Base-by-base conservation (phyloP, 64 coral and sea anemone genomes). In the Platygyra sinensis region DNA sequence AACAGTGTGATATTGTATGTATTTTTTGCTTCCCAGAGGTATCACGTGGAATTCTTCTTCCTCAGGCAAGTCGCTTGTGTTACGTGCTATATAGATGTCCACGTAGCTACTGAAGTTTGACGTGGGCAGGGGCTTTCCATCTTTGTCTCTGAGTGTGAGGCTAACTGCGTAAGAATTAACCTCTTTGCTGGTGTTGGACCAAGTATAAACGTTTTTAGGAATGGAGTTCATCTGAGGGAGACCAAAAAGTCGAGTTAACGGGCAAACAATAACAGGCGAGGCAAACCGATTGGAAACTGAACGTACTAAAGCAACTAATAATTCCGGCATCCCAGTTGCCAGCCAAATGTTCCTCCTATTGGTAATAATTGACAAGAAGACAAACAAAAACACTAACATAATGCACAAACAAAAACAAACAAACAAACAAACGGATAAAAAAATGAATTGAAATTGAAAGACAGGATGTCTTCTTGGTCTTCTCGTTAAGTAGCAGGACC, bases 121-220 rank as follows among this genome's bases (percentile, higher is more conserved):
- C 0, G 94, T 95, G 79, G 92, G 46, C 17, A 95, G 52, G 54
- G 77, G 67, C 5, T 88, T 28, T 24, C 85, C 36, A 13, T 30
- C 4, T 42, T 78, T 60, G 39, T 80, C 74, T 33, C 31, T 61
- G 12, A 96, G 20, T 2, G 51, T 78, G 15, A 96, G 86, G 51
- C 80, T 64, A 12, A 80, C 91, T 2, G 62, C 20, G 1, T 72
- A 64, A 5, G 90, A 92, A 10, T 93, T 88, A 51, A 96, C 46
- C 0, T 49, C 20, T 12, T 73, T 29, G 78, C 94, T 96, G 27
- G 90, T 86, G 33, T 96, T 93, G 9, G 80, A 78, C 94, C 94
- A 96, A 14, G 62, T 80, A 36, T 79, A 62, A 1, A 80, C 29
- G 64, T 87, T 90, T 20, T 24, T 16, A 5, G 69, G 86, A 8